Conservation (phyloP, 2,888 invertebrate genomes). For the Thera obeliscata region DNA sequence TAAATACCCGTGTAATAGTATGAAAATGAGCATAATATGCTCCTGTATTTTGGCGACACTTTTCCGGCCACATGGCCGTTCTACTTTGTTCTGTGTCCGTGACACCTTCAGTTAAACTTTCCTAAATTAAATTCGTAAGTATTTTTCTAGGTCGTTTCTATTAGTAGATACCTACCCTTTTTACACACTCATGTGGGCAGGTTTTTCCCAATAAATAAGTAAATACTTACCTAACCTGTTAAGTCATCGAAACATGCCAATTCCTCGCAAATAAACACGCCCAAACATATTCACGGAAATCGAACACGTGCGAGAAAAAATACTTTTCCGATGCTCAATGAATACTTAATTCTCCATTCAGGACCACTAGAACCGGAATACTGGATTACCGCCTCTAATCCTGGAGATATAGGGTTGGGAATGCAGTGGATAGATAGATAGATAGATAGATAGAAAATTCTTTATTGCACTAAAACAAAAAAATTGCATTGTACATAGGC, state of each 20-base stretch:
- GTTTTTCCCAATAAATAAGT: neutral
- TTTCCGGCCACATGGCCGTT: too few relatives aligned
- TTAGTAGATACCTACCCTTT: too few relatives aligned
- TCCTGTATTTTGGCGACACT: too few relatives aligned
- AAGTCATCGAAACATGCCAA: constrained; percentile 12
- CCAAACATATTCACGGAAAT: constrained; percentile 47
- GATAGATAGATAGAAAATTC: too few relatives aligned
- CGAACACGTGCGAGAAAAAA: constrained; percentile 49
- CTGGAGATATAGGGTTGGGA: neutral
- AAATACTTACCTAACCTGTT: neutral
- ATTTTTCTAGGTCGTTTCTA: too few relatives aligned
- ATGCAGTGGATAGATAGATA: neutral
- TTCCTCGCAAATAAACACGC: constrained; percentile 33
- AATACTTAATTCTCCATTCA: constrained; percentile 47
- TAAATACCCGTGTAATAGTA: too few relatives aligned
- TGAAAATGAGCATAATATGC: too few relatives aligned
- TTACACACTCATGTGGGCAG: neutral
- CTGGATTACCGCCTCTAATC: constrained; percentile 8
- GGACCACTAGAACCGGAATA: constrained; percentile 1
- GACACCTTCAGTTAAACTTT: too few relatives aligned
- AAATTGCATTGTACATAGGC: too few relatives aligned
- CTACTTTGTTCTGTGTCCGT: too few relatives aligned
- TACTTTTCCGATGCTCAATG: constrained; percentile 47
- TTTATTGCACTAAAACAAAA: too few relatives aligned
- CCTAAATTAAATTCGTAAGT: too few relatives aligned